Evolutionary conservation across 2,113 vertebrate genomes (phyloP).

Genomic region (Proterorhinus semilunaris): DNA sequence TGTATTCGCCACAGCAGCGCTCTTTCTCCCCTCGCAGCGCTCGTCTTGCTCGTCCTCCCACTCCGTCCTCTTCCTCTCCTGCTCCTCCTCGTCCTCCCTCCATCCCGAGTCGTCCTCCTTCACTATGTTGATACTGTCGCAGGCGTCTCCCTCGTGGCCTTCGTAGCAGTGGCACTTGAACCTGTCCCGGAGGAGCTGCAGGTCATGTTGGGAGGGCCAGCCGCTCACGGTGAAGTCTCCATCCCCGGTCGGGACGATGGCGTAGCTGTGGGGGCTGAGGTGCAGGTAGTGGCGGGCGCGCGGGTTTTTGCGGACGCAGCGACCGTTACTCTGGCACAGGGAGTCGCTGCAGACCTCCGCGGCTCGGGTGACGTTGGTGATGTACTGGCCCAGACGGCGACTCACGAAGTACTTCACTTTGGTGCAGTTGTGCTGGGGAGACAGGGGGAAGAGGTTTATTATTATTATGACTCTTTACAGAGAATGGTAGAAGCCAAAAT

Average conservation of each 20-base stretch:
- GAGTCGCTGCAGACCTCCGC: conserved; percentile 74
- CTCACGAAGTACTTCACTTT: conserved; percentile 74
- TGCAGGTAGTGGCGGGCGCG: conserved; percentile 71
- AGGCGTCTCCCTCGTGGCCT: conserved; percentile 70
- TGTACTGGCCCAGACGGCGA: conserved; percentile 74
- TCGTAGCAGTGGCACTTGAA: conserved; percentile 83
- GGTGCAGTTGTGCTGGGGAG: conserved; percentile 75
- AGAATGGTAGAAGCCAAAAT: too few species aligned
- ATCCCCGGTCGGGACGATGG: conserved; percentile 45
- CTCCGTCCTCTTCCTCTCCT: conserved; percentile 38
- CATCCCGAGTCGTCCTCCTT: conserved; percentile 45
- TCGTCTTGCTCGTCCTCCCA: conserved; percentile 56
- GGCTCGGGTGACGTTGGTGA: conserved; percentile 77
- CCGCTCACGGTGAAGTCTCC: conserved; percentile 71
- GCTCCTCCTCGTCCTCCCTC: conserved; percentile 28
- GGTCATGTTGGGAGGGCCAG: conserved; percentile 64
- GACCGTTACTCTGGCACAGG: conserved; percentile 76
- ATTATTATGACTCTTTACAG: too few species aligned
- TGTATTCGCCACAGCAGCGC: conserved; percentile 20
- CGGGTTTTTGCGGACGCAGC: conserved; percentile 67
- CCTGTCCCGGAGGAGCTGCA: conserved; percentile 60
- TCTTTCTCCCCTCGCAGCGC: conserved; percentile 13
- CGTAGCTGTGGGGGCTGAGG: conserved; percentile 73
- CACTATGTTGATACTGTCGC: conserved; percentile 66
- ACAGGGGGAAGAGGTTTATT: background rate